These are phyloP conservation scores for Benthosema pterotum DNA, from an alignment of 2,797 vertebrate genomes.

Conservation along the genomic window DNA sequence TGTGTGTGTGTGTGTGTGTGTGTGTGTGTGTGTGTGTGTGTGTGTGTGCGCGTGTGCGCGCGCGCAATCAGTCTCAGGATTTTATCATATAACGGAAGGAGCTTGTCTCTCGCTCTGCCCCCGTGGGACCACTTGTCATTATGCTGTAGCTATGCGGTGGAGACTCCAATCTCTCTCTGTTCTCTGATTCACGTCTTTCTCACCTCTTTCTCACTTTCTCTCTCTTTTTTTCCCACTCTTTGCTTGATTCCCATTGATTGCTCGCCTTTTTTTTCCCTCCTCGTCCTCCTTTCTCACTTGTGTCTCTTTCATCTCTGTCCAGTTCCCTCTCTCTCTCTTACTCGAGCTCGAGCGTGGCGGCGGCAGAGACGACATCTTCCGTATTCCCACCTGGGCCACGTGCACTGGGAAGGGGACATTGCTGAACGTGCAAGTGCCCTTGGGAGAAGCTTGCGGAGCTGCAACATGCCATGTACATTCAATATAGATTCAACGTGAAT, in stretches of 20 bases:
- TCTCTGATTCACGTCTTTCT: slow-evolving; percentile 28
- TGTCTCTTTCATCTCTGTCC: neutral
- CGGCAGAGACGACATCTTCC: neutral
- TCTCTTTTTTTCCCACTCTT: slow-evolving; percentile 38
- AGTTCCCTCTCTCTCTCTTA: neutral
- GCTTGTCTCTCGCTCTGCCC: slow-evolving; percentile 50
- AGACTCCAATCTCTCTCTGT: slow-evolving; percentile 55
- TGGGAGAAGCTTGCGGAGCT: slow-evolving; percentile 23
- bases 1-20: slow-evolving; percentile 19
- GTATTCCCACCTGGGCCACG: neutral
- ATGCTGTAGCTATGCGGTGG: slow-evolving; percentile 58
- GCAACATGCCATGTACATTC: slow-evolving; percentile 31
- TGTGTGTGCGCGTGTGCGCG: slow-evolving; percentile 10
- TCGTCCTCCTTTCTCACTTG: slow-evolving; percentile 1
- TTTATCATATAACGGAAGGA: slow-evolving; percentile 63
- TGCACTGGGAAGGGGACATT: slow-evolving; percentile 1
- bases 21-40: slow-evolving; percentile 2
- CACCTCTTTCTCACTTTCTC: slow-evolving; percentile 30
- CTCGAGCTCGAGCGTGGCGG: neutral
- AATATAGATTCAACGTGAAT: slow-evolving; percentile 16
- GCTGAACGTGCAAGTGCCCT: slow-evolving; percentile 24
- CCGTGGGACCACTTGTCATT: slow-evolving; percentile 70
- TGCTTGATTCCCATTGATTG: too few relatives aligned
- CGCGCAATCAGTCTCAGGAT: slow-evolving; percentile 56
- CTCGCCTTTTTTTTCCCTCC: slow-evolving; percentile 2